A percentile compares a stretch with the other conserved stretches of the same genome.
phyloP scores from a whole-genome alignment of 1,140 invertebrate genomes.

The Sesamia nonagrioides region DNA sequence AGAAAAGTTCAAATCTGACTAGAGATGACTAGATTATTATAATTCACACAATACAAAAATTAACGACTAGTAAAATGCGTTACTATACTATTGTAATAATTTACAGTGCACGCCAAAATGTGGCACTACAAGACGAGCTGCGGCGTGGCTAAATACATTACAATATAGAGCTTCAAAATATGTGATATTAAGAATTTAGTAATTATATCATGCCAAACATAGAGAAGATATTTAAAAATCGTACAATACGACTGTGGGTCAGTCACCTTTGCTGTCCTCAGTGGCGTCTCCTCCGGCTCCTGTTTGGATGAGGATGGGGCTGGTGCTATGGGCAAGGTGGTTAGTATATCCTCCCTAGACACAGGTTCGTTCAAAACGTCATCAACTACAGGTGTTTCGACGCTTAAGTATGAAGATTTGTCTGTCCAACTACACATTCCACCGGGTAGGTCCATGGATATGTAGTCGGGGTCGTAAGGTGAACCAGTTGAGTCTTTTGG shows the following conservation, averaged over 20 bases:
- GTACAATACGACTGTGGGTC: slow-evolving; percentile 85
- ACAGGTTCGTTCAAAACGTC: slow-evolving; percentile 54
- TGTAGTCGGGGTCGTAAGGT: slow-evolving; percentile 89
- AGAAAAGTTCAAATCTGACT: slow-evolving; percentile 66
- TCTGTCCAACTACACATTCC: slow-evolving; percentile 94
- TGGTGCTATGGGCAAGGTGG: slow-evolving; percentile 72
- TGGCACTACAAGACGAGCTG: slow-evolving; percentile 85
- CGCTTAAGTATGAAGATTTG: slow-evolving; percentile 92
- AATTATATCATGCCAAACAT: slow-evolving; percentile 86
- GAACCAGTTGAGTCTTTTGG: slow-evolving; percentile 74
- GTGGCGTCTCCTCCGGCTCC: slow-evolving; percentile 72
- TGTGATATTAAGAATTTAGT: slow-evolving; percentile 84
- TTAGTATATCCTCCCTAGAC: slow-evolving; percentile 83
- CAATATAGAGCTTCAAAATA: slow-evolving; percentile 77
- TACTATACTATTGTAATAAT: slow-evolving; percentile 41
- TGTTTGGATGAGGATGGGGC: slow-evolving; percentile 73
- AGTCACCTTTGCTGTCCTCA: slow-evolving; percentile 82
- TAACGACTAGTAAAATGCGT: slow-evolving; percentile 66
- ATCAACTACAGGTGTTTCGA: slow-evolving; percentile 76
- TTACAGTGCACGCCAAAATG: slow-evolving; percentile 70
- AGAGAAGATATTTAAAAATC: slow-evolving; percentile 83
- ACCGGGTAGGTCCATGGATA: slow-evolving; percentile 92
- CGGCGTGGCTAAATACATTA: slow-evolving; percentile 73
- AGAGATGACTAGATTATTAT: slow-evolving; percentile 80
- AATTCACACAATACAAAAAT: slow-evolving; percentile 68